phyloP scores from a whole-genome alignment of 2,888 invertebrate genomes.

The Platypus cylindrus region DNA sequence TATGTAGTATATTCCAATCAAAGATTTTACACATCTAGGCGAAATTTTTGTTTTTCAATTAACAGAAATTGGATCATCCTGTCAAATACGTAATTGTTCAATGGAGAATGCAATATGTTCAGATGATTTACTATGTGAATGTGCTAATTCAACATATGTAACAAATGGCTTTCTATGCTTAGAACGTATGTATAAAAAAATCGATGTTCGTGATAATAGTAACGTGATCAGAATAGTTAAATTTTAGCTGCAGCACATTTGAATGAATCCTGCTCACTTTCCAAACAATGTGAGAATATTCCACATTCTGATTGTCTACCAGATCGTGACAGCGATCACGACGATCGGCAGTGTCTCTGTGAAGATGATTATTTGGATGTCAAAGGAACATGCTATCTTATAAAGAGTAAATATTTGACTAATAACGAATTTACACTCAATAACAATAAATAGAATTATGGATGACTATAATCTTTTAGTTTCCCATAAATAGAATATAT shows the following conservation, averaged over 20 bases:
- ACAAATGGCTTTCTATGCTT: constrained; percentile 14
- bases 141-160: constrained; percentile 10
- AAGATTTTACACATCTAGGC: not conserved
- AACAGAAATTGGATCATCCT: constrained; percentile 20
- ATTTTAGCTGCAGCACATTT: constrained; percentile 16
- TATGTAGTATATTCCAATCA: constrained; percentile 9
- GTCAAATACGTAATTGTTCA: constrained; percentile 14
- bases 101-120: constrained; percentile 16
- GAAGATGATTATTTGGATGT: constrained; percentile 7
- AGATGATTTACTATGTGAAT: constrained; percentile 13
- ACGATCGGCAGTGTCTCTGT: constrained; percentile 6
- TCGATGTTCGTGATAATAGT: too few species aligned
- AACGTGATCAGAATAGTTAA: too few species aligned
- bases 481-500: not conserved
- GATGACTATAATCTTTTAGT: not conserved
- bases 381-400: constrained; percentile 6
- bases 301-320: constrained; percentile 14
- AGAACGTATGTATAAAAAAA: constrained; percentile 16
- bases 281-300: constrained; percentile 18
- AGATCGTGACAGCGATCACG: not conserved
- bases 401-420: constrained; percentile 10
- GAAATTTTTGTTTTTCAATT: constrained; percentile 8
- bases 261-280: constrained; percentile 16
- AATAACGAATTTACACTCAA: not conserved
- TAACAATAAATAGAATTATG: constrained; percentile 3